Evolutionary conservation across 2,113 vertebrate genomes (phyloP), one percentile per base, ranked within the genome.

Genomic region (Glaucomys volans): DNA sequence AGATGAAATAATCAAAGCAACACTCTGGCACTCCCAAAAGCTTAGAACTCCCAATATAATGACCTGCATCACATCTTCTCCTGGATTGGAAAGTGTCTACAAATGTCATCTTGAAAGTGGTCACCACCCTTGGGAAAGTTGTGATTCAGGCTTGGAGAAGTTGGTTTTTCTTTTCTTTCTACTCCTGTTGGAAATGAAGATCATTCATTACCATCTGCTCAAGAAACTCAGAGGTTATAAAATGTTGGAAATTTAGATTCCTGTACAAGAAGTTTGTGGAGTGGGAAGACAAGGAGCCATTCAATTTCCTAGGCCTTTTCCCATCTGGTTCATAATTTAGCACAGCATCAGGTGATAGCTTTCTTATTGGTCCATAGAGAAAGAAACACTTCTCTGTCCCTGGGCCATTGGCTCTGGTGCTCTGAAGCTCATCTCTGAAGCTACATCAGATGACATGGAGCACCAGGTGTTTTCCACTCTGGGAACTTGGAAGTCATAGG

Each of bases 151-250:
- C 8, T 32, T 96, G 64, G 32, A 79, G 28, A 40, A 75, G 11
- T 24, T 90, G 44, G 4, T 54, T 85, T 77, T 86, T 28, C 44
- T 72, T 88, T 84, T 71, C 28, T 82, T 69, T 64, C 7, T 13
- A 35, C 24, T 84, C 32, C 59, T 57, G 50, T 47, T 52, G 20
- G 74, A 80, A 75, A 44, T 72, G 12, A 88, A 94, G 76, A 89
- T 76, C 92, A 86, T 94, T 80, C 30, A 52, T 80, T 88, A 84
- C 50, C 84, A 96, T 94, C 92, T 96, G 64, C 32, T 96, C 93
- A 83, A 92, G 83, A 92, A 95, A 89, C 54, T 81, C 72, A 80
- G 64, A 95, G 47, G 50, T 88, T 81, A 62, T n/a, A 77, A 80
- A 89, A 88, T 35, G 67, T 40, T 90, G 66, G 44, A 87, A 90